Evolutionary conservation across 2,113 vertebrate species (phyloP), one percentile per base, ranked within the genome.

Genomic region (Antechinus stuartii): DNA sequence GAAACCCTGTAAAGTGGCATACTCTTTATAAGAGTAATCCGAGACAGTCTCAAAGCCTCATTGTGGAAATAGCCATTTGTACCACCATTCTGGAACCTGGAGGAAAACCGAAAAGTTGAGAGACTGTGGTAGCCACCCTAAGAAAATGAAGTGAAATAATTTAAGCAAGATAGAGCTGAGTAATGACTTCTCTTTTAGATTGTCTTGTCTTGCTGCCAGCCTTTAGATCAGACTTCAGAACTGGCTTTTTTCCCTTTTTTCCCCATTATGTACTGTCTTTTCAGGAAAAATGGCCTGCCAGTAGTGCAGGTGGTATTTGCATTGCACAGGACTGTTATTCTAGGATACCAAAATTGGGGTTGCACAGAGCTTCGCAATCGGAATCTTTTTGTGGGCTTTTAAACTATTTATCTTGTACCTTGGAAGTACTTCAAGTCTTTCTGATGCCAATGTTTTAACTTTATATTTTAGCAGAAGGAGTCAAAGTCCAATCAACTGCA

Each of bases 401-500:
- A 54, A 90, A 49, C 57, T 89, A 2, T 61, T 96, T 54, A 23
- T 91, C n/a, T 97, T 56, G 89, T 84, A 92, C 55, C 8, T 92
- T 92, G 84, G 90, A 97, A 96, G 49, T 22, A 92, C 90, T 96
- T 76, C 49, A 92, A 50, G 5, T 91, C 91, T 96, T 97, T 84
- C 30, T 97, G 42, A 95, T 89, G 0, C 94, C 19, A 0, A 14
- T 96, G 0, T 56, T 97, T 90, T 93, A n/a, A 93, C 95, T 98
- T 93, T 89, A 96, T 56, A 96, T 96, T 96, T 96, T 97, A 99
- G 99, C 98, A 99, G 99, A 96, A 99, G 99, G 96, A 99, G 99
- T 98, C 99, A 99, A 97, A 99, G 99, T 98, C 99, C 99, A 2
- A 99, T 99, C 98, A 99, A 99, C 98, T 99, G 99, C 97, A 99